Base-by-base conservation (phyloP, 2,797 vertebrate genomes). In the Setipinna tenuifilis region DNA sequence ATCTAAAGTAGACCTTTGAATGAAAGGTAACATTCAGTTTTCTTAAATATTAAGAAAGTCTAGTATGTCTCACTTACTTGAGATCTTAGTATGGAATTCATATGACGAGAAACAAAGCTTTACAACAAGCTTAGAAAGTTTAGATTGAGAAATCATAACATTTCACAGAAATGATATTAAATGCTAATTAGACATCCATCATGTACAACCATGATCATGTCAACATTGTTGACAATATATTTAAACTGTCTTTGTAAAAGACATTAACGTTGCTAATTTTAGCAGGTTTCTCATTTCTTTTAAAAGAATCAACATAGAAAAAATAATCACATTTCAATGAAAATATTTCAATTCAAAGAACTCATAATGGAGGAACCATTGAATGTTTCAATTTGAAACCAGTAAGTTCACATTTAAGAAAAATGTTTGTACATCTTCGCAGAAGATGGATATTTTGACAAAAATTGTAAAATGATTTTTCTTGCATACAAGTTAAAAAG, bases 31-130 rank as follows among this genome's bases (percentile, higher is more conserved):
- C 35, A 78, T 75, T 41, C 19, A 0, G 17, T 21, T 44, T 41
- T 78, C 68, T 78, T 44, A 78, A 78, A 78, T 44, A 44, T 44
- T 78, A 78, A 44, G 71, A 78, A 44, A 78, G 71, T 78, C 6
- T 7, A 21, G 68, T 16, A 78, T 78, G 19, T 78, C 35, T 78
- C 28, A 71, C 0, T 17, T 71, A 12, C 4, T 12, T 71, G 65
- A 71, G 28, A 31, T 71, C 25, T 71, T 31, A 3, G 10, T 31
- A 17, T 31, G 50, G 10, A 31, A 31, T 71, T 28, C 12, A 11
- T 25, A 10, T 62, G 23, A 12, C 9, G 25, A 6, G n/a, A 62
- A 7, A 62, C 25, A n/a, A 0, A 61, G 7, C 21, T 61, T 61
- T 4, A 61, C 35, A 58, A 58, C 57, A 16, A 61, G 19, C 58